These are phyloP conservation scores for Zaprionus camerounensis DNA, from an alignment of 1,140 invertebrate species.

Conservation along the genomic window DNA sequence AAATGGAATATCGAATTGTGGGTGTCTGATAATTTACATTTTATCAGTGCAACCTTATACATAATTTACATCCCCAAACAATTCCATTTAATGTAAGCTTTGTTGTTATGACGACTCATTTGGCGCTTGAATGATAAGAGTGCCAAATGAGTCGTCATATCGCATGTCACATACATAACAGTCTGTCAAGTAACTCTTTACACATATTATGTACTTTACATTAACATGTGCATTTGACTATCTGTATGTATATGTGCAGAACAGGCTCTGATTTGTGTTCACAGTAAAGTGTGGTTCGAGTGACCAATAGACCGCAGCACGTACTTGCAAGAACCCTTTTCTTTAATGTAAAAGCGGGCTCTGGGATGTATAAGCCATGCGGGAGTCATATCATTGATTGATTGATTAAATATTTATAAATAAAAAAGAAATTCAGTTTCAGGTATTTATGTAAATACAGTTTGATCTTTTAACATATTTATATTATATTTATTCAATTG, in stretches of 20 bases:
- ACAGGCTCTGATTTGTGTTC: neutral
- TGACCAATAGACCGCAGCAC: neutral
- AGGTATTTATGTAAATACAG: no score
- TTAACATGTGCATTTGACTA: no score
- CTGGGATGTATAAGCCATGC: neutral
- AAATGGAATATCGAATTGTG: slow-evolving; percentile 31
- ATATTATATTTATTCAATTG: no score
- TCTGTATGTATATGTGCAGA: neutral
- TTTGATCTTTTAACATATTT: no score
- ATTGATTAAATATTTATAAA: neutral
- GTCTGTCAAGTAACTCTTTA: no score
- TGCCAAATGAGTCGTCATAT: slow-evolving; percentile 6
- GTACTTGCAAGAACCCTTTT: neutral
- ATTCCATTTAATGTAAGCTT: neutral
- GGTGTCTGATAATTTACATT: neutral
- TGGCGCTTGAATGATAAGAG: no score
- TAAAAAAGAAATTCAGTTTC: no score
- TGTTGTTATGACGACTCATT: neutral
- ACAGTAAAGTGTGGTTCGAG: slow-evolving; percentile 6
- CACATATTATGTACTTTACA: no score
- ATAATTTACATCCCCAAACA: slow-evolving; percentile 14
- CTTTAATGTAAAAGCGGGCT: neutral
- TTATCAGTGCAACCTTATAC: neutral
- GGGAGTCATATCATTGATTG: neutral
- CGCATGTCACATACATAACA: neutral